Conservation (phyloP, 1,140 invertebrate species). For the Nomia melanderi region DNA sequence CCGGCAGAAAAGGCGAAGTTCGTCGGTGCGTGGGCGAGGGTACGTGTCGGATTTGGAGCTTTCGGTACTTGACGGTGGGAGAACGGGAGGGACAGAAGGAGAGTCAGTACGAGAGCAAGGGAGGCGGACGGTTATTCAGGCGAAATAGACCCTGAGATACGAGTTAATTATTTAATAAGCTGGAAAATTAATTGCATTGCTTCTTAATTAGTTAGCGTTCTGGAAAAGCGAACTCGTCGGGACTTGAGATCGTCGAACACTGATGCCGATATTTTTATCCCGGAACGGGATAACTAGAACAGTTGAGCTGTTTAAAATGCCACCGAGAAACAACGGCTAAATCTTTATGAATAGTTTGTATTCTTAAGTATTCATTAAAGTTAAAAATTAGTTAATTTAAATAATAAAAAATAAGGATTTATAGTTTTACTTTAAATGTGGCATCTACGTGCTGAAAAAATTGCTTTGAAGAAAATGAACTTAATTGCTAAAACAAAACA, state of each 20-base stretch:
- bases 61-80: not conserved
- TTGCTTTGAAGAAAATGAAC: too few species aligned
- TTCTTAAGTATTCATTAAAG: too few species aligned
- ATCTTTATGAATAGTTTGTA: too few species aligned
- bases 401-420: too few species aligned
- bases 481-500: too few species aligned
- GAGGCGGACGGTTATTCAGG: slow-evolving; percentile 20
- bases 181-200: slow-evolving; percentile 72
- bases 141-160: slow-evolving; percentile 53
- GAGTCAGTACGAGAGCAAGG: slow-evolving; percentile 5
- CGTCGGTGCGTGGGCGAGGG: slow-evolving; percentile 42
- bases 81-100: not conserved
- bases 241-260: too few species aligned
- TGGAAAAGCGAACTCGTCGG: slow-evolving; percentile 27
- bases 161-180: slow-evolving; percentile 75
- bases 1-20: slow-evolving; percentile 51
- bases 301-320: too few species aligned
- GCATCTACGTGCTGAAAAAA: too few species aligned
- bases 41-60: slow-evolving; percentile 27
- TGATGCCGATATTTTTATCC: not conserved
- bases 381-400: too few species aligned
- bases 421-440: too few species aligned
- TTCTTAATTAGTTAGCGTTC: slow-evolving; percentile 66
- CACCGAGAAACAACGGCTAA: too few species aligned
- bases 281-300: not conserved